Evolutionary conservation across 2,113 vertebrate species (phyloP).

Genomic region (Azemiops feae): DNA sequence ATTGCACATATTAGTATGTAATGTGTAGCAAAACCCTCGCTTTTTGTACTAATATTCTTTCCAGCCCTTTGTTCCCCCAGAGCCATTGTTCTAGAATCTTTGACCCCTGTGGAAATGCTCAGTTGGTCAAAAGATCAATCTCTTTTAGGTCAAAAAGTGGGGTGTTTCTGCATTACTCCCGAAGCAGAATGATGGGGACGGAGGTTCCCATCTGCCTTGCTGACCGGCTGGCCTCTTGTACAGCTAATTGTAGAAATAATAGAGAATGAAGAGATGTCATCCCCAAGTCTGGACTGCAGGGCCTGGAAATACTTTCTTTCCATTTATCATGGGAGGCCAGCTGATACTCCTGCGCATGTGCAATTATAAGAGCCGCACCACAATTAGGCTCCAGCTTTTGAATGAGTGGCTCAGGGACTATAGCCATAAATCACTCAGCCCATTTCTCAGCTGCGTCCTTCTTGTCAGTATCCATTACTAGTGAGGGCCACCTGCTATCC

Average conservation of each 20-base stretch:
- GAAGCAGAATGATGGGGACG: neutral
- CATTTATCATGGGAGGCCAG: conserved; percentile 3
- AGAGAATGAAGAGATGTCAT: neutral
- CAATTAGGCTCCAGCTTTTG: conserved; percentile 16
- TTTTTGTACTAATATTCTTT: neutral
- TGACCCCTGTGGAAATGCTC: neutral
- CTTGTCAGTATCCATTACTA: conserved; percentile 24
- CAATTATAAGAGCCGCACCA: conserved; percentile 17
- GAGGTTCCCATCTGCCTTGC: neutral
- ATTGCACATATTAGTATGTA: neutral
- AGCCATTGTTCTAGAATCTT: neutral
- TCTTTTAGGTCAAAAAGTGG: neutral
- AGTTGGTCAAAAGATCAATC: neutral
- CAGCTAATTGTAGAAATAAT: conserved; percentile 8
- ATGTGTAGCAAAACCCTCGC: neutral
- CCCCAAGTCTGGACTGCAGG: neutral
- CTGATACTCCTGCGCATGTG: conserved; percentile 23
- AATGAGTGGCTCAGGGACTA: conserved; percentile 1
- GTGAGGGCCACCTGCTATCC: conserved; percentile 18
- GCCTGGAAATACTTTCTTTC: conserved; percentile 4
- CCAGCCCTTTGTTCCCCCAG: neutral
- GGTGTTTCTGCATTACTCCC: neutral
- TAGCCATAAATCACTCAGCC: conserved; percentile 7
- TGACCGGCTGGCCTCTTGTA: neutral
- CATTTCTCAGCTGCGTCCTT: conserved; percentile 24